Base-by-base conservation (phyloP, 2,113 vertebrate species). In the Perca schrenkii region DNA sequence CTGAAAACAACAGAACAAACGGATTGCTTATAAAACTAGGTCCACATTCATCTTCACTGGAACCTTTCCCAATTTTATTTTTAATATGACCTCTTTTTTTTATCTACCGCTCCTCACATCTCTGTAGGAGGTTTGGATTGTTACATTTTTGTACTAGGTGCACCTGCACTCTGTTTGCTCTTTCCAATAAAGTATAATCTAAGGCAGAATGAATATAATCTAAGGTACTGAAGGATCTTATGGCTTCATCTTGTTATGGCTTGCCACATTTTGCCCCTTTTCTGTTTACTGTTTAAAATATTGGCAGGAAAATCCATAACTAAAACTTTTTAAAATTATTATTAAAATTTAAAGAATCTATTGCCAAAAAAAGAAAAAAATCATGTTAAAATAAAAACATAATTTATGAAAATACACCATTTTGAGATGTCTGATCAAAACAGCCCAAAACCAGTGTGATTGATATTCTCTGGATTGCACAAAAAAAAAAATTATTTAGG, bases 11-110 rank as follows among this genome's bases (percentile, higher is more conserved):
- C 22, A 17, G n/a, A 46, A 6, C 50, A 65, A 31, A 46, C 8
- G 10, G 4, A 82, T 69, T 43, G 8, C 5, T 66, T 56, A 66
- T 67, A n/a, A 69, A 43, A 62, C n/a, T 1, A 31, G 34, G 28
- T 11, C 22, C 53, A 60, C 25, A 80, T 8, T 7, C 40, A 28
- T 50, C 25, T 50, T 40, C 16, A 36, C 15, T 2, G 14, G 47
- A 65, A 21, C 17, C 11, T 62, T n/a, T 61, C 31, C 19, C 43
- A 47, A 22, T 72, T 57, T 60, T 50, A 66, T 80, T 68, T n/a
- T 61, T 19, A 47, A 15, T n/a, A 21, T 63, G 64, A 76, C 46
- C 64, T 69, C 36, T 36, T 15, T 54, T 28, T 62, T 75, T 49
- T 36, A 25, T 49, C 34, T 62, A 6, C 3, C 8, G 40, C 10